Conservation (phyloP, 2,888 invertebrate species). For the Allolobophora icterica region DNA sequence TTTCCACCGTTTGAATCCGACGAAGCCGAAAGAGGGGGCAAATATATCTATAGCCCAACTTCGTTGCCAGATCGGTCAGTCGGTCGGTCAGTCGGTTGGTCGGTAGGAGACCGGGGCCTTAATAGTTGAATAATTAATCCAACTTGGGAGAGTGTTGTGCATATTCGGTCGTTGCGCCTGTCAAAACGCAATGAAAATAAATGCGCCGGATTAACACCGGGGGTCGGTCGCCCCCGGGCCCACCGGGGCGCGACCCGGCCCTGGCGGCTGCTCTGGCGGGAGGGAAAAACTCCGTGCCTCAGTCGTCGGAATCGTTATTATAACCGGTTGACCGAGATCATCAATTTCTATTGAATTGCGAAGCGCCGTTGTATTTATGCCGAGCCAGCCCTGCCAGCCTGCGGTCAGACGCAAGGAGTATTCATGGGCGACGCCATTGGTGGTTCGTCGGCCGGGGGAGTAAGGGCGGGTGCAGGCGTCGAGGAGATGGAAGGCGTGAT, state of each 20-base stretch:
- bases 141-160: conserved; percentile 13
- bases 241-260: conserved; percentile 18
- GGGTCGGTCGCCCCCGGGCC: background rate
- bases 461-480: background rate
- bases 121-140: conserved; percentile 28
- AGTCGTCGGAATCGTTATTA: conserved; percentile 17
- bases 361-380: background rate
- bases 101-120: conserved; percentile 41
- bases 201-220: conserved; percentile 24
- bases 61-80: conserved; percentile 46
- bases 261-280: background rate
- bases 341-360: conserved; percentile 2
- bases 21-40: background rate
- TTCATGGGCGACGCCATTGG: conserved; percentile 9
- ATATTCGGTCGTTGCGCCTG: conserved; percentile 13
- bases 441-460: background rate
- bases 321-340: conserved; percentile 17
- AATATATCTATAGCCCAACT: background rate
- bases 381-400: background rate
- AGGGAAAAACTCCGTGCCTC: conserved; percentile 17
- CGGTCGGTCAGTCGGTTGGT: conserved; percentile 49
- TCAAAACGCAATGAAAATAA: conserved; percentile 20
- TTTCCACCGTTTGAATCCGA: background rate
- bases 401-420: background rate
- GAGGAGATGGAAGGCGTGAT: conserved; percentile 11